Conservation (phyloP, 2,113 vertebrate genomes). For the Hippocampus barbouri region DNA sequence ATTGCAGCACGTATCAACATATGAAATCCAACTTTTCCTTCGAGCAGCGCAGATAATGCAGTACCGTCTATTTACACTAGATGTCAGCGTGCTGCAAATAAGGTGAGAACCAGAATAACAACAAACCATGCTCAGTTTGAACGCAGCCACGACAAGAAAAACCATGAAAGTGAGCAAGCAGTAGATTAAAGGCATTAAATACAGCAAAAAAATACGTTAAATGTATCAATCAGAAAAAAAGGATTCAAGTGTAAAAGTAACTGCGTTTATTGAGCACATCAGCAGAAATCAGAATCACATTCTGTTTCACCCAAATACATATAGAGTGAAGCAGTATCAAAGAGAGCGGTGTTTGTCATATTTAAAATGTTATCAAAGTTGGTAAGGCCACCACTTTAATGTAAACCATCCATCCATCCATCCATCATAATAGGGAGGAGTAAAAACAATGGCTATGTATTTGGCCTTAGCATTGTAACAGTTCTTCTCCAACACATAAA, state of each 20-base stretch:
- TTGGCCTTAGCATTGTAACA: too few species aligned
- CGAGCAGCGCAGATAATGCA: background rate
- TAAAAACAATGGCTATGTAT: too few species aligned
- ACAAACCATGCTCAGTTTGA: slow-evolving; percentile 41
- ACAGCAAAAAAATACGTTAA: background rate
- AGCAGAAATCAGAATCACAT: background rate
- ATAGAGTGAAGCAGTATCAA: background rate
- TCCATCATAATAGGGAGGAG: too few species aligned
- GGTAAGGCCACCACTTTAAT: background rate
- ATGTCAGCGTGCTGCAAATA: slow-evolving; percentile 53
- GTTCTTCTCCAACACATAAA: too few species aligned
- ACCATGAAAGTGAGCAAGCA: background rate
- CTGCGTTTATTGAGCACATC: background rate
- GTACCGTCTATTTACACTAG: slow-evolving; percentile 30
- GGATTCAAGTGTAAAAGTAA: background rate
- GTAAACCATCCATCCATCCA: too few species aligned
- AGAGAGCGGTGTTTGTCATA: background rate
- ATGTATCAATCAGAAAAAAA: background rate
- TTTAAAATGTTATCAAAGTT: background rate
- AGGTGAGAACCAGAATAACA: background rate
- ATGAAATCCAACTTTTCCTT: background rate
- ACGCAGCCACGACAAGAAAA: slow-evolving; percentile 12
- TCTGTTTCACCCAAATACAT: background rate
- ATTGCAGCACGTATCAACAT: background rate
- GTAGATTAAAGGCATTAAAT: slow-evolving; percentile 4